Evolutionary conservation across 2,797 vertebrate genomes (phyloP).

Genomic region (Etheostoma perlongum): DNA sequence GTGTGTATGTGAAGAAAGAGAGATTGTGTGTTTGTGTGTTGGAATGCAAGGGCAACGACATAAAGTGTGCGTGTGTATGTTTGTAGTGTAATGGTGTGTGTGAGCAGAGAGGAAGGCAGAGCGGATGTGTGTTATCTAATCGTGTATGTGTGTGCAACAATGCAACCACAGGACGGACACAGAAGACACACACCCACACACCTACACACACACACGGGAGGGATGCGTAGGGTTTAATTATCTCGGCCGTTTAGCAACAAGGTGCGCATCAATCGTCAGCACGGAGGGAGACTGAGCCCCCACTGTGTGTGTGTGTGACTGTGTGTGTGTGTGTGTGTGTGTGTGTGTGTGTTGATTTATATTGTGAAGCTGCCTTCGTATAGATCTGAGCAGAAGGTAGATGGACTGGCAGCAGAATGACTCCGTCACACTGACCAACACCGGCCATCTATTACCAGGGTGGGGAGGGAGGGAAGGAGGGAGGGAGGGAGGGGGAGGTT

Average conservation of each 20-base stretch:
- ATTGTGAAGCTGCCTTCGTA: constrained; percentile 35
- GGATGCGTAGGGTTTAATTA: constrained; percentile 66
- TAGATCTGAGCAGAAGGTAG: constrained; percentile 62
- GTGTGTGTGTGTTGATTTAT: constrained; percentile 57
- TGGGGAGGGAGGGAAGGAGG: neutral
- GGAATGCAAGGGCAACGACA: constrained; percentile 16
- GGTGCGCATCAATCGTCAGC: constrained; percentile 66
- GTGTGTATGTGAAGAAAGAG: constrained; percentile 38
- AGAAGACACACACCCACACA: constrained; percentile 16
- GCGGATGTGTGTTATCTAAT: constrained; percentile 30
- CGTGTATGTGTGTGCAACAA: constrained; percentile 24
- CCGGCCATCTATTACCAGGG: constrained; percentile 56
- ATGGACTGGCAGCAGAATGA: constrained; percentile 66
- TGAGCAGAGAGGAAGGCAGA: constrained; percentile 19
- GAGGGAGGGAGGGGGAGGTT: neutral
- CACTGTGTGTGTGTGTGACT: constrained; percentile 23
- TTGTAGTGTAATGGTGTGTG: constrained; percentile 39
- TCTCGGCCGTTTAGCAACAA: constrained; percentile 71
- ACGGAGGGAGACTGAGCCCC: constrained; percentile 23
- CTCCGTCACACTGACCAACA: constrained; percentile 60
- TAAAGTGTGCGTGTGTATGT: constrained; percentile 45
- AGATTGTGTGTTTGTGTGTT: constrained; percentile 23
- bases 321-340: constrained; percentile 26
- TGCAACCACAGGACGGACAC: constrained; percentile 30
- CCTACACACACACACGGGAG: constrained; percentile 20